Evolutionary conservation across 2,797 vertebrate genomes (phyloP).

Genomic region (Agapornis canus): DNA sequence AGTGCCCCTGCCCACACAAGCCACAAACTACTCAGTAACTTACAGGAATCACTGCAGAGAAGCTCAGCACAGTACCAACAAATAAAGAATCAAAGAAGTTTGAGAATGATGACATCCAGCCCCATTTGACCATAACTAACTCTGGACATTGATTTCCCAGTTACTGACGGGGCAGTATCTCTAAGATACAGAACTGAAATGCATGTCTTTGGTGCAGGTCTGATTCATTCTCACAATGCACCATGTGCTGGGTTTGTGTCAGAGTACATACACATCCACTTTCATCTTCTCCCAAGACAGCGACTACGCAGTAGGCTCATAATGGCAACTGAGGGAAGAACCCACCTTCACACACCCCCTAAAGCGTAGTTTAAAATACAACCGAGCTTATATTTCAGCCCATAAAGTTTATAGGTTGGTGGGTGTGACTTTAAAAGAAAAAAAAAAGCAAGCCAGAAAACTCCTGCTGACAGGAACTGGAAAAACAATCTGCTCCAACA

Average conservation of each 20-base stretch:
- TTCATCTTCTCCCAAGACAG: neutral
- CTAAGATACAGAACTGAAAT: neutral
- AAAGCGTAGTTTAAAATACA: neutral
- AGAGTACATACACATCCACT: neutral
- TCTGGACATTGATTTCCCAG: neutral
- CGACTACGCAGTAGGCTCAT: rapidly evolving
- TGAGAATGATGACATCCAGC: neutral
- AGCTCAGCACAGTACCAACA: neutral
- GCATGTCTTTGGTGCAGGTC: no score
- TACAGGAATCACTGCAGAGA: neutral
- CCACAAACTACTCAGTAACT: neutral
- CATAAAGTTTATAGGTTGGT: constrained; percentile 8
- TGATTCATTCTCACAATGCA: rapidly evolving
- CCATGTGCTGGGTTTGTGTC: rapidly evolving
- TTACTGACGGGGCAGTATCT: neutral
- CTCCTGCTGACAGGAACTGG: constrained; percentile 19
- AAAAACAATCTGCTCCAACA: constrained; percentile 54
- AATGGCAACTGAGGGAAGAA: neutral
- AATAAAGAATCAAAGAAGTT: neutral
- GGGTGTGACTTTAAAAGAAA: neutral
- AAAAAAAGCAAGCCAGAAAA: neutral
- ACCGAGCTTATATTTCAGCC: neutral
- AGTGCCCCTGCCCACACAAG: neutral
- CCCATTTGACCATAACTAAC: rapidly evolving
- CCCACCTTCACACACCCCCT: neutral